Base-by-base conservation (phyloP, 2,113 vertebrate genomes). In the Pelobates fuscus region DNA sequence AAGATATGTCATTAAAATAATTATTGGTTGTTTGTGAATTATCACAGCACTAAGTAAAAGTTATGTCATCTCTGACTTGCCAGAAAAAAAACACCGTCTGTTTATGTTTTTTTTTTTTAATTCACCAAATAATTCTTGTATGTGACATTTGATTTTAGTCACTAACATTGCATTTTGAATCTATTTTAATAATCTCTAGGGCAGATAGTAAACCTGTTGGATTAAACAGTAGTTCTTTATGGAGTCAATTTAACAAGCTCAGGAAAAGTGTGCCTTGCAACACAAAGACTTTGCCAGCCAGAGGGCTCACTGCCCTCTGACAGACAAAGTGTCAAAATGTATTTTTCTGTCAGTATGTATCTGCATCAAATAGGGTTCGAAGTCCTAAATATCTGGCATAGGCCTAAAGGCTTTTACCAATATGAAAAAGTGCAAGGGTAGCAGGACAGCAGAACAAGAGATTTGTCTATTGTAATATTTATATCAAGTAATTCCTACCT, bases 371-470 rank as follows among this genome's bases (percentile, higher is more conserved):
- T 32, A 49, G 25, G 20, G 58, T 46, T 23, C 23, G 14, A 30
- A 25, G 26, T 61, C 82, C 88, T 89, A 86, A 90, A 91, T 93
- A 88, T 81, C 84, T 85, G 88, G 74, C 79, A 73, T 4, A 49
- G 15, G 27, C 52, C n/a, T 85, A 82, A 88, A 90, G 77, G 77
- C 84, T 49, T 14, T 49, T 14, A 49, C 44, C 17, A 49, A 49
- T 49, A 49, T 18, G 77, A 81, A 86, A 88, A 91, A 2, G 7
- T 67, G 29, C 52, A 1, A 41, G 5, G 29, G 29, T 32, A n/a
- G n/a, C 27, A 62, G 26, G 83, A 80, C 74, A 82, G 80, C 85
- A 86, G 14, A 41, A 41, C 8, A 18, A 37, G 67, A 21, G 18
- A 52, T 41, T n/a, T 18, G 17, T 49, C 26, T 52, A 46, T 26